These are phyloP conservation scores for Meloe dianella DNA, from an alignment of 2,888 invertebrate genomes.

Conservation along the genomic window DNA sequence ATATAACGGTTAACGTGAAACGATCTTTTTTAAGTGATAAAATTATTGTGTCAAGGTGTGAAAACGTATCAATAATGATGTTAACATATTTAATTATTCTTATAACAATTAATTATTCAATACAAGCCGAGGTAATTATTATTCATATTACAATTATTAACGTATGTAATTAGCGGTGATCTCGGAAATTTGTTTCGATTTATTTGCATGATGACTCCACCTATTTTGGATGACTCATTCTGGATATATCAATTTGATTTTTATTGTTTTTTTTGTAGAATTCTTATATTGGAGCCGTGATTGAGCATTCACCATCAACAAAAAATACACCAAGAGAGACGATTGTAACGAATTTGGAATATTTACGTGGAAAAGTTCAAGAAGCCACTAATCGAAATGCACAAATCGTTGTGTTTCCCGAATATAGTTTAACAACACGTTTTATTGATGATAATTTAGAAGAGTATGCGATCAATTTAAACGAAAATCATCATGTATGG, in stretches of 20 bases:
- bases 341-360: slow-evolving; percentile 35
- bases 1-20: not conserved
- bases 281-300: slow-evolving; percentile 22
- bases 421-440: slow-evolving; percentile 43
- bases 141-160: not conserved
- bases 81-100: not conserved
- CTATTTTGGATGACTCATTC: too few species aligned
- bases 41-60: not conserved
- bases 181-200: too few species aligned
- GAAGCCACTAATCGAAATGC: slow-evolving; percentile 11
- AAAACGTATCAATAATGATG: not conserved
- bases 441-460: slow-evolving; percentile 33
- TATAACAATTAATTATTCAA: not conserved
- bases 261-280: too few species aligned
- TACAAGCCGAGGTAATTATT: not conserved
- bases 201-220: too few species aligned
- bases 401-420: slow-evolving; percentile 46
- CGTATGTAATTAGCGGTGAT: too few species aligned
- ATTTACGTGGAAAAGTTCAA: slow-evolving; percentile 11
- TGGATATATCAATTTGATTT: not conserved
- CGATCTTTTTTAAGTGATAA: slow-evolving; percentile 14
- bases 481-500: slow-evolving; percentile 20
- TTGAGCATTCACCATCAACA: slow-evolving; percentile 17
- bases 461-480: slow-evolving; percentile 38
- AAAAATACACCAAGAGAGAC: slow-evolving; percentile 34